Conservation (phyloP, 1,140 invertebrate genomes). For the Himalopsyche phryganea region DNA sequence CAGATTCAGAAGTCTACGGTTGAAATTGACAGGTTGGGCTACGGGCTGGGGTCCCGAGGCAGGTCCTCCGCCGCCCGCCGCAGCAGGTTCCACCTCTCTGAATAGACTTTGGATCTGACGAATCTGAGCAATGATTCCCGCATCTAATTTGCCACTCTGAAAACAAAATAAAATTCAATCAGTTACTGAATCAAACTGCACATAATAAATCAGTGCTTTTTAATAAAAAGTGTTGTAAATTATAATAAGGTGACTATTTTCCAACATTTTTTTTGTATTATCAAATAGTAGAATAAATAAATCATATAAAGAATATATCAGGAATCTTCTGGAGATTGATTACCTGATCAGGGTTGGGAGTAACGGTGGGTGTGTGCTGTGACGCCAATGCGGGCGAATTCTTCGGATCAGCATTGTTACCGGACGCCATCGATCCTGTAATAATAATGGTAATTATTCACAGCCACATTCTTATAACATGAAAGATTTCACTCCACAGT, state of each 20-base stretch:
- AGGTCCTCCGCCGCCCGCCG: background rate
- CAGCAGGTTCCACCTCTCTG: slow-evolving; percentile 9
- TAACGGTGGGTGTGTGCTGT: slow-evolving; percentile 28
- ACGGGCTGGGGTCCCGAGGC: background rate
- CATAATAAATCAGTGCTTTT: no score
- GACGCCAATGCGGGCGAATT: slow-evolving; percentile 14
- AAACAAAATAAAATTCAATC: background rate
- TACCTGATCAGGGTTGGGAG: slow-evolving; percentile 26
- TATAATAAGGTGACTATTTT: no score
- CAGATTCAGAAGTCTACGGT: slow-evolving; percentile 45
- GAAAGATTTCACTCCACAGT: no score
- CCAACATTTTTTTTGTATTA: no score
- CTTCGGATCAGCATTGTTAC: slow-evolving; percentile 20
- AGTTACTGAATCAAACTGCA: no score
- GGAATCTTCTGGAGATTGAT: no score
- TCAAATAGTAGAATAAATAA: no score
- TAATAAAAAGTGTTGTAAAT: no score
- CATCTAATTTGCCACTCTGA: slow-evolving; percentile 8
- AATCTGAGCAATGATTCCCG: slow-evolving; percentile 9
- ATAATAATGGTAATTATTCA: no score
- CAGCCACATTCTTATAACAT: slow-evolving; percentile 3
- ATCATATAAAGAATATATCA: no score
- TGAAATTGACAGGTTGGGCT: slow-evolving; percentile 37
- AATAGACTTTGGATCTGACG: slow-evolving; percentile 17
- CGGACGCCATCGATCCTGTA: slow-evolving; percentile 20